Conservation (phyloP, 2,888 invertebrate species). For the Diloba caeruleocephala region DNA sequence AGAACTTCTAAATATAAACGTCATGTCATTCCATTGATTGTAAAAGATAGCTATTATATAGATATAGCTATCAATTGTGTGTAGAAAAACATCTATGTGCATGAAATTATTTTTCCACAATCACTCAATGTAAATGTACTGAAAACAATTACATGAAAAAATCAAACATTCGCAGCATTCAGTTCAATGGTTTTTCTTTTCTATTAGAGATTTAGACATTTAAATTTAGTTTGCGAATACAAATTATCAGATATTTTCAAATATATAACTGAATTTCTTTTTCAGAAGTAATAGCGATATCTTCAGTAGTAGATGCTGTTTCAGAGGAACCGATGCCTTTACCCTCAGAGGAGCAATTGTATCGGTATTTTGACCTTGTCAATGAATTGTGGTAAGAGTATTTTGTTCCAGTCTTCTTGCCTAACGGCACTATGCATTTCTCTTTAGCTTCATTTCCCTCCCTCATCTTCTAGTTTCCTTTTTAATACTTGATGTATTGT, state of each 20-base stretch:
- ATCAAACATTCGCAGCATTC: no score
- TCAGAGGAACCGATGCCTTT: constrained; percentile 72
- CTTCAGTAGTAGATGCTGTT: constrained; percentile 74
- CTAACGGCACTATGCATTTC: constrained; percentile 28
- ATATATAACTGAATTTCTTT: constrained; percentile 56
- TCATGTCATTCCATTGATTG: no score
- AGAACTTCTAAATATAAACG: no score
- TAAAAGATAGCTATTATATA: no score
- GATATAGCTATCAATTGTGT: no score
- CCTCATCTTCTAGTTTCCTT: background rate
- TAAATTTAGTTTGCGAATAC: background rate
- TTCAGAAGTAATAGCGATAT: constrained; percentile 82
- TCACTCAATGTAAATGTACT: no score
- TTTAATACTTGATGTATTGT: background rate
- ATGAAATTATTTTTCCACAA: no score
- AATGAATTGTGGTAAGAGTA: constrained; percentile 79
- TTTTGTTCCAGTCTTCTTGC: constrained; percentile 44
- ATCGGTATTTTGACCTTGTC: constrained; percentile 79
- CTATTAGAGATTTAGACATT: no score
- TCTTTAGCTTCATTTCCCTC: constrained; percentile 36
- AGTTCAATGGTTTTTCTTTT: no score
- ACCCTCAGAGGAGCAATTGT: constrained; percentile 73
- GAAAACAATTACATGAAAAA: no score
- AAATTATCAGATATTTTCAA: background rate
- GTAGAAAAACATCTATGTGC: no score